Conservation (phyloP, 2,113 vertebrate genomes). For the Propithecus coquereli region DNA sequence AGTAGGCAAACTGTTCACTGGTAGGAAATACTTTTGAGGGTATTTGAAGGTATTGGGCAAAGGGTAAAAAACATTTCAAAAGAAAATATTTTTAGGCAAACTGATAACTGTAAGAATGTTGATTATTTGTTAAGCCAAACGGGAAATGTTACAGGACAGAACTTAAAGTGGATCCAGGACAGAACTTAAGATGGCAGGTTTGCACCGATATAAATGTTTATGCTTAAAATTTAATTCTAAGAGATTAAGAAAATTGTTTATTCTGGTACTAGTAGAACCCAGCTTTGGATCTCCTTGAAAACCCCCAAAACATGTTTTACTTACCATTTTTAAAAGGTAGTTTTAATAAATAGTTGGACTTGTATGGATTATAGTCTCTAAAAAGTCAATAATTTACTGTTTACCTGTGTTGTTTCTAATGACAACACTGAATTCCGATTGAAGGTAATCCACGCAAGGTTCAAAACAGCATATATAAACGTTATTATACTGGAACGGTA, state of each 20-base stretch:
- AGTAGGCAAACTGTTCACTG: neutral
- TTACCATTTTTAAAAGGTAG: neutral
- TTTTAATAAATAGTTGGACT: neutral
- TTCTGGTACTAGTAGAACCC: neutral
- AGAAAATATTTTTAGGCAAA: neutral
- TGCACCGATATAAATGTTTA: neutral
- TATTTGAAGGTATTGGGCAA: neutral
- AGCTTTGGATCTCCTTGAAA: neutral
- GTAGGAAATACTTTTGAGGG: neutral
- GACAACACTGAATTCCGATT: neutral
- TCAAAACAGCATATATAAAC: neutral
- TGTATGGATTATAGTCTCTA: neutral
- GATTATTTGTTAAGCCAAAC: neutral
- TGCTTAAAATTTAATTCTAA: neutral
- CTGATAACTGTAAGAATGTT: neutral
- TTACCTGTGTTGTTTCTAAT: neutral
- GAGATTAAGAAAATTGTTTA: neutral
- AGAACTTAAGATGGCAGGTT: neutral
- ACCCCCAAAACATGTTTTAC: neutral
- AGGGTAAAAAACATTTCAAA: neutral
- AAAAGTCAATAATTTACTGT: neutral
- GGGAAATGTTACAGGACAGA: neutral
- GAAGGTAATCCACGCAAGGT: neutral
- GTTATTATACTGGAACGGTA: neutral
- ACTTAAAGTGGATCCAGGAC: neutral